These are phyloP conservation scores for Drosophila flavopinicola DNA, from an alignment of 2,888 invertebrate species.

Conservation along the genomic window DNA sequence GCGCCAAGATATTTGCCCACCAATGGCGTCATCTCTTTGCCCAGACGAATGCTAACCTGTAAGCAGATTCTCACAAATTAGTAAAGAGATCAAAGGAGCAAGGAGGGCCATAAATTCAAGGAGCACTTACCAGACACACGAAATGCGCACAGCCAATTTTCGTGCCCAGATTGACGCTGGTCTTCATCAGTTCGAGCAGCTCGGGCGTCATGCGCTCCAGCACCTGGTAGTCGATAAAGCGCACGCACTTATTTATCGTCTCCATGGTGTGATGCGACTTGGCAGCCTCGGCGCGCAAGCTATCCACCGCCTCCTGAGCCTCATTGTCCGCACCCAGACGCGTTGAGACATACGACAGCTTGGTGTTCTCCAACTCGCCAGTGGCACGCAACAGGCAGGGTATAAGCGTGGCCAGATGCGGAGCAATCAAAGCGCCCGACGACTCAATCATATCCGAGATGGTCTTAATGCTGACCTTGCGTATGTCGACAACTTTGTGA, in stretches of 20 bases:
- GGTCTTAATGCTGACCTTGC: conserved; percentile 92
- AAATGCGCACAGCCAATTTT: conserved; percentile 93
- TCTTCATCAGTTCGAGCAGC: conserved; percentile 91
- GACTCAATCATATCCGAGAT: conserved; percentile 93
- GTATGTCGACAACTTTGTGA: conserved; percentile 91
- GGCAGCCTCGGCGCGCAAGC: conserved; percentile 91
- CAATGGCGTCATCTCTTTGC: conserved; percentile 86
- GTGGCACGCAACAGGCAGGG: conserved; percentile 94
- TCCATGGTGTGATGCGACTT: conserved; percentile 95
- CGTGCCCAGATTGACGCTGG: conserved; percentile 92
- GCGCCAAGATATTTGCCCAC: conserved; percentile 86
- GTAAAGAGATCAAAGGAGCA: too few species aligned
- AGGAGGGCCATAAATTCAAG: too few species aligned
- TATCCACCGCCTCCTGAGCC: conserved; percentile 91
- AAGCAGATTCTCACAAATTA: too few species aligned
- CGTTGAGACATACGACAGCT: conserved; percentile 92
- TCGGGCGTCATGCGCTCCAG: conserved; percentile 92
- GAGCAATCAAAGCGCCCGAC: conserved; percentile 91
- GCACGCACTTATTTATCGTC: conserved; percentile 91
- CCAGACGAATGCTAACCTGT: conserved; percentile 85
- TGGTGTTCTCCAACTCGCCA: conserved; percentile 92
- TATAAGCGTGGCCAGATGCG: conserved; percentile 92
- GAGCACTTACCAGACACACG: conserved; percentile 87
- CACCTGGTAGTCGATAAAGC: conserved; percentile 90
- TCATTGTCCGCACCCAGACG: conserved; percentile 89